These are phyloP conservation scores for Gandaritis pyraliata DNA, from an alignment of 2,888 invertebrate genomes.

Conservation along the genomic window DNA sequence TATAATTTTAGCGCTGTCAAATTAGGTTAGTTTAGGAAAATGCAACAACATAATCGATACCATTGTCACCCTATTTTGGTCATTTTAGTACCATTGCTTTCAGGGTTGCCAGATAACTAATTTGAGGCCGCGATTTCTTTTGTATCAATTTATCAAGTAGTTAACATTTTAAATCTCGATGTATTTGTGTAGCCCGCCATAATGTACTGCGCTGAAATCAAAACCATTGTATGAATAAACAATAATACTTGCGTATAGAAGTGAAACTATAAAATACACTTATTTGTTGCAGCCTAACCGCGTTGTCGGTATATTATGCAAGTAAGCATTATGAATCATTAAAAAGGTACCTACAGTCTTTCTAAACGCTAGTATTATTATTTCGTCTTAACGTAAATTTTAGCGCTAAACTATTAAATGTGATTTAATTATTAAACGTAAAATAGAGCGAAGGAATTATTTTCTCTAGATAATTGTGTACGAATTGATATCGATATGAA, in stretches of 20 bases:
- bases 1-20: no score
- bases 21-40: no score
- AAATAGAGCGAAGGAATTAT: conserved; percentile 65
- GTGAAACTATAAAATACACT: conserved; percentile 9
- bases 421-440: conserved; percentile 71
- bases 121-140: conserved; percentile 22
- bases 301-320: not conserved
- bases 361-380: conserved; percentile 19
- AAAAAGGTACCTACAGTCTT: not conserved
- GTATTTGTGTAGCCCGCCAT: conserved; percentile 67
- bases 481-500: conserved; percentile 72
- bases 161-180: conserved; percentile 46
- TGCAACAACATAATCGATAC: no score
- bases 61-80: conserved; percentile 1
- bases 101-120: conserved; percentile 4
- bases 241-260: conserved; percentile 27
- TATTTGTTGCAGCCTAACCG: not conserved
- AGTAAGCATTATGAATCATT: no score
- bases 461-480: conserved; percentile 74
- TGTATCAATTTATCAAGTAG: conserved; percentile 17
- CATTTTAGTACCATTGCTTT: not conserved
- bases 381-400: conserved; percentile 33
- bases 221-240: conserved; percentile 17
- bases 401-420: conserved; percentile 72
- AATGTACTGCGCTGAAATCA: conserved; percentile 54